Conservation (phyloP, 2,797 vertebrate genomes). For the Protonibea diacanthus region DNA sequence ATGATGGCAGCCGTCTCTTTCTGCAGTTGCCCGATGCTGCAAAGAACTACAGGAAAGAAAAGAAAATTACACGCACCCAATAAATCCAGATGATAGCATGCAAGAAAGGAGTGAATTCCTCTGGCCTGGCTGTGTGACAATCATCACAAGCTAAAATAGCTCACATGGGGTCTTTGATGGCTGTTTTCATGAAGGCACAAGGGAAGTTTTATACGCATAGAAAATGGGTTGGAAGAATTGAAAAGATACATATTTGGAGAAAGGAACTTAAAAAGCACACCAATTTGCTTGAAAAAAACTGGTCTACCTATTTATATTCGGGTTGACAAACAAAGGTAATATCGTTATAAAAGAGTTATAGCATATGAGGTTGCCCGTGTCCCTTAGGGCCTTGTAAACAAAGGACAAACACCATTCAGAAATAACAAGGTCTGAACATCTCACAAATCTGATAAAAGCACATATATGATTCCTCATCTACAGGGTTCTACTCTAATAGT, state of each 20-base stretch:
- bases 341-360: not conserved
- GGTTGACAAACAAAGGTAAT: conserved; percentile 11
- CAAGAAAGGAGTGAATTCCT: conserved; percentile 48
- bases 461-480: conserved; percentile 21
- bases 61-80: conserved; percentile 32
- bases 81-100: conserved; percentile 58
- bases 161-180: conserved; percentile 58
- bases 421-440: conserved; percentile 19
- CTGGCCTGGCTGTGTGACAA: conserved; percentile 38
- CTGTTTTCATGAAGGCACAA: conserved; percentile 38
- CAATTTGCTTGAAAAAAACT: conserved; percentile 4
- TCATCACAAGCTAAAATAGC: conserved; percentile 46
- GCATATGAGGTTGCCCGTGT: not conserved
- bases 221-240: conserved; percentile 29
- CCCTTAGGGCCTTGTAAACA: conserved; percentile 28
- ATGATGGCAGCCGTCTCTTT: conserved; percentile 26
- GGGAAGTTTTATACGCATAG: conserved; percentile 19
- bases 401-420: conserved; percentile 15
- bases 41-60: conserved; percentile 37
- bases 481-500: conserved; percentile 25
- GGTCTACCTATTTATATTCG: conserved; percentile 20
- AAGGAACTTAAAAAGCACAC: conserved; percentile 21
- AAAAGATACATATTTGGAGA: conserved; percentile 3
- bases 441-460: conserved; percentile 19
- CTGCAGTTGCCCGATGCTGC: conserved; percentile 32